phyloP scores from a whole-genome alignment of 92 coral and sea anemone genomes.

The Parazoanthus swiftii region DNA sequence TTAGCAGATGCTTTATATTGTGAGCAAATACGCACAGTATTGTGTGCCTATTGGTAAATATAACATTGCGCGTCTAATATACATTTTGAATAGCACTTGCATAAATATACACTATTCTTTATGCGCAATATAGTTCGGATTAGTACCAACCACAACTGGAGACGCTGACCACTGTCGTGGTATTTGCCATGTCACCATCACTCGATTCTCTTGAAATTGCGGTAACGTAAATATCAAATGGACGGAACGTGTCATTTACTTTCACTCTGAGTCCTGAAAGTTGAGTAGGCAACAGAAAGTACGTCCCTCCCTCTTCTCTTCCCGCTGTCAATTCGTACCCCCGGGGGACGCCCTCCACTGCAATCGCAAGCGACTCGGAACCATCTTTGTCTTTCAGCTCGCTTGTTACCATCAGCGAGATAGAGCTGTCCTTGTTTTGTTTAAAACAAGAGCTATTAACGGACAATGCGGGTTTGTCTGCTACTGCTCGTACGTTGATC shows the following conservation, averaged over 20 bases:
- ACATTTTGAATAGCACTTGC: neutral
- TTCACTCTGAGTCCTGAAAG: neutral
- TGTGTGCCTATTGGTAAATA: no score
- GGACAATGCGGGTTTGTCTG: conserved; percentile 53
- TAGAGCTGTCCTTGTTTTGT: conserved; percentile 29
- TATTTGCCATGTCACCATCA: conserved; percentile 18
- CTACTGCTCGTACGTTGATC: conserved; percentile 49
- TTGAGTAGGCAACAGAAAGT: conserved; percentile 16
- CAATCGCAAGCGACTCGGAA: conserved; percentile 57
- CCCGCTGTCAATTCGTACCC: conserved; percentile 45
- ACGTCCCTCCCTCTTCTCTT: neutral
- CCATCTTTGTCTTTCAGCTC: conserved; percentile 54
- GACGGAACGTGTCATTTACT: neutral
- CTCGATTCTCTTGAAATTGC: conserved; percentile 6
- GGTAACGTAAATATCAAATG: neutral
- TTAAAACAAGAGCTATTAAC: conserved; percentile 49
- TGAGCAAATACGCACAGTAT: no score
- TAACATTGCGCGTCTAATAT: neutral
- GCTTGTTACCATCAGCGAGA: conserved; percentile 52
- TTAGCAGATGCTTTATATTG: no score
- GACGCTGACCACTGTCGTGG: neutral
- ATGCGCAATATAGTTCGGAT: neutral
- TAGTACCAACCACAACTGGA: conserved; percentile 14
- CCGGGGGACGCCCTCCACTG: conserved; percentile 53
- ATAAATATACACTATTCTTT: no score